phyloP scores from a whole-genome alignment of 2,113 vertebrate species.

The Porphyrio hochstetteri region DNA sequence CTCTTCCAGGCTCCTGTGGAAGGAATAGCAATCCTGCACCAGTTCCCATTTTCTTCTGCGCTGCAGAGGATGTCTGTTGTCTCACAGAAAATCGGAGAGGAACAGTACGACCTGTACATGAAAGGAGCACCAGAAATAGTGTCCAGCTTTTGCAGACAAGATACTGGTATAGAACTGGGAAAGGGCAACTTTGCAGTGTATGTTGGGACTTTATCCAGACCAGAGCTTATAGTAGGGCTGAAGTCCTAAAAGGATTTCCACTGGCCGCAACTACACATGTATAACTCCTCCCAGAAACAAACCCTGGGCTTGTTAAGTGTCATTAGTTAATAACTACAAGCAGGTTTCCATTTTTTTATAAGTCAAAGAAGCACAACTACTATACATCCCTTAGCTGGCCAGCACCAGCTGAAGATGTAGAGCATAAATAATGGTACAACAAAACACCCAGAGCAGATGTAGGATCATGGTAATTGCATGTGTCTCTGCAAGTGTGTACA shows the following conservation, averaged over 20 bases:
- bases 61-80: slow-evolving; percentile 77
- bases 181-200: neutral
- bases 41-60: slow-evolving; percentile 75
- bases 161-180: slow-evolving; percentile 51
- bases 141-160: slow-evolving; percentile 59
- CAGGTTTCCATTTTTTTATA: neutral
- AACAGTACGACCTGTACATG: slow-evolving; percentile 48
- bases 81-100: slow-evolving; percentile 9
- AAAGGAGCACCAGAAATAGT: slow-evolving; percentile 76
- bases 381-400: neutral
- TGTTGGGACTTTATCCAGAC: neutral
- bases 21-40: slow-evolving; percentile 59
- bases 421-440: neutral
- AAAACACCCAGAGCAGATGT: neutral
- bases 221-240: neutral
- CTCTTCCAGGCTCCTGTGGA: slow-evolving; percentile 35
- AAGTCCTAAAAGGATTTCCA: neutral
- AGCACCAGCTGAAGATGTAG: neutral
- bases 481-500: neutral
- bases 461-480: neutral
- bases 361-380: neutral
- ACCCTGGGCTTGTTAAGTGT: neutral
- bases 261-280: neutral
- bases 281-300: neutral
- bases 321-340: neutral